These are phyloP conservation scores for Hemichromis elongatus DNA, from an alignment of 2,113 vertebrate species.

Conservation along the genomic window DNA sequence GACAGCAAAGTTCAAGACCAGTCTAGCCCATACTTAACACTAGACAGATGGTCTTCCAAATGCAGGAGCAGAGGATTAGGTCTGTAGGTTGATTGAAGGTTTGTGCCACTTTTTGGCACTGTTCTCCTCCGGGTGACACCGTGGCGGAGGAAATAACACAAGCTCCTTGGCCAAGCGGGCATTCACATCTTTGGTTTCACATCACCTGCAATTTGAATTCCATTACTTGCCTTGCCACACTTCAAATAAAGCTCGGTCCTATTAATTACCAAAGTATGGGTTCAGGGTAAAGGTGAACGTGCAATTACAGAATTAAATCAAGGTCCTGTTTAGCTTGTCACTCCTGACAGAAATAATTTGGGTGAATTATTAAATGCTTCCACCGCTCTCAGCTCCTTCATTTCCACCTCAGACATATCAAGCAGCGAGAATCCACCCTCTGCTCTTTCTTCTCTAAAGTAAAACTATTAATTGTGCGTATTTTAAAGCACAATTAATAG, in stretches of 20 bases:
- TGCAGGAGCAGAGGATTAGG: background rate
- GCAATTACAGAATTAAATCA: conserved; percentile 78
- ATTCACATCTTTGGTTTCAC: conserved; percentile 49
- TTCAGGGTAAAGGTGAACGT: conserved; percentile 69
- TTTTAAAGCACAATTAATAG: background rate
- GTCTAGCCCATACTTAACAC: background rate
- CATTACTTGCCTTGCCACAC: conserved; percentile 63
- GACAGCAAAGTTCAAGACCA: background rate
- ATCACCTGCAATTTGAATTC: conserved; percentile 71
- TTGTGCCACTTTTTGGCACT: conserved; percentile 9
- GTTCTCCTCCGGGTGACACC: conserved; percentile 3
- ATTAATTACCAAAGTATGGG: conserved; percentile 74
- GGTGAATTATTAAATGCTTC: conserved; percentile 74
- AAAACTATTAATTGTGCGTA: background rate
- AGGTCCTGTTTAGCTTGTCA: conserved; percentile 71
- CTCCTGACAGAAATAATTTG: conserved; percentile 76
- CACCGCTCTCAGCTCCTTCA: conserved; percentile 32
- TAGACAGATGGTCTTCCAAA: background rate
- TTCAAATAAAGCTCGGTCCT: conserved; percentile 65
- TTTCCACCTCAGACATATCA: conserved; percentile 2
- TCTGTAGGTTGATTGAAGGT: conserved; percentile 5
- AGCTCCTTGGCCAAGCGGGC: background rate
- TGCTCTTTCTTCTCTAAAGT: background rate
- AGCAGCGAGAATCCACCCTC: background rate
- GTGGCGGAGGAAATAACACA: background rate